Evolutionary conservation across 1,140 invertebrate genomes (phyloP).

Genomic region (Caenorhabditis latens): DNA sequence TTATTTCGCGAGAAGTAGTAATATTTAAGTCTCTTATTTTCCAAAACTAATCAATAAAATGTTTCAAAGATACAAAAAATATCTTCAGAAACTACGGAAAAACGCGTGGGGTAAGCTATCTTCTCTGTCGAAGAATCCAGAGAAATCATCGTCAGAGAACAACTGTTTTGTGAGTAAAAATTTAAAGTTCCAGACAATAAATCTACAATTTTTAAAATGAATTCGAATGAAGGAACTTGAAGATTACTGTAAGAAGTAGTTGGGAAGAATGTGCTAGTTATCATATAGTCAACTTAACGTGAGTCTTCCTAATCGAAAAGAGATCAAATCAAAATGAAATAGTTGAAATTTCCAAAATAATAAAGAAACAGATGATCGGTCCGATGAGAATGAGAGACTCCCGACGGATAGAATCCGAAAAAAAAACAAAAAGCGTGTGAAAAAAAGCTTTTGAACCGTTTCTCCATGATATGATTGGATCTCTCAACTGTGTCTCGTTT

Average conservation of each 20-base stretch:
- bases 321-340: not conserved
- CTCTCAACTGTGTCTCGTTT: conserved; percentile 20
- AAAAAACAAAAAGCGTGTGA: conserved; percentile 41
- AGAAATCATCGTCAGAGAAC: not conserved
- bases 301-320: too few species aligned
- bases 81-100: not conserved
- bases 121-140: not conserved
- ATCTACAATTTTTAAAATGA: too few species aligned
- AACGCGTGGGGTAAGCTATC: conserved; percentile 4
- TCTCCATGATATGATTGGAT: conserved; percentile 50
- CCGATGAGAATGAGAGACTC: not conserved
- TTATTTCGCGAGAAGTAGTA: too few species aligned
- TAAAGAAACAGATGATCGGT: conserved; percentile 10
- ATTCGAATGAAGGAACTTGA: too few species aligned
- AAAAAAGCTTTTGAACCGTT: conserved; percentile 38
- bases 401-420: not conserved
- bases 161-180: conserved; percentile 1
- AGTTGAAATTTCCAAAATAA: not conserved
- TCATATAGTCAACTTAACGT: too few species aligned
- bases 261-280: too few species aligned
- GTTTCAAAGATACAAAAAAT: not conserved
- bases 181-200: not conserved
- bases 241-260: too few species aligned
- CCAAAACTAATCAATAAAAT: not conserved
- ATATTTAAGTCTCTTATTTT: too few species aligned